Evolutionary conservation across 2,113 vertebrate genomes (phyloP).

Genomic region (Illadopsis cleaveri): DNA sequence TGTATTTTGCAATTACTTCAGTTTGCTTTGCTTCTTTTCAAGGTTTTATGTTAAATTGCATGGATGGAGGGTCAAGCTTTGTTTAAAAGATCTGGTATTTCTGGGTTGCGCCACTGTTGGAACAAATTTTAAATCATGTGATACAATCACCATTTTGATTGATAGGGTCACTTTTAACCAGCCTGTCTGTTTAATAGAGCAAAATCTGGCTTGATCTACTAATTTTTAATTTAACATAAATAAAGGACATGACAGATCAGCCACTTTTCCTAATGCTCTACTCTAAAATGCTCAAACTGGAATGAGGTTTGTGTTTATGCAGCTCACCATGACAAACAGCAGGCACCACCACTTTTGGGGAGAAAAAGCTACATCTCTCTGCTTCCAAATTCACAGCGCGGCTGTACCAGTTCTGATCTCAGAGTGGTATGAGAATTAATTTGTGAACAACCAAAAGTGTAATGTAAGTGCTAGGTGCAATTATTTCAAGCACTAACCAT

Average conservation of each 20-base stretch:
- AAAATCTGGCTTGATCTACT: background rate
- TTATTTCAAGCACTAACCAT: slow-evolving; percentile 10
- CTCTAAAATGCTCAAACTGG: background rate
- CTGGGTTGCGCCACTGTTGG: background rate
- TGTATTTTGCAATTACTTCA: slow-evolving; percentile 53
- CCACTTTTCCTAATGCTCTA: background rate
- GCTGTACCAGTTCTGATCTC: background rate
- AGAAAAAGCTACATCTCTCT: background rate
- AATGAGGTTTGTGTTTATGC: background rate
- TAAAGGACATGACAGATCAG: background rate
- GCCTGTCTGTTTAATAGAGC: background rate
- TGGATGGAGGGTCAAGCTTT: slow-evolving; percentile 4
- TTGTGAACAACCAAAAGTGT: background rate
- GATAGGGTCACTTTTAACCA: background rate
- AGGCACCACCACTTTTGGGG: background rate
- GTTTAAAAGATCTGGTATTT: background rate
- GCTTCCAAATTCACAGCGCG: background rate
- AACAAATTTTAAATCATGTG: background rate
- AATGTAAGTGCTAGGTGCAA: background rate
- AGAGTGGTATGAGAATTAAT: background rate
- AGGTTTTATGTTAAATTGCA: slow-evolving; percentile 37
- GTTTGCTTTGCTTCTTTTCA: slow-evolving; percentile 39
- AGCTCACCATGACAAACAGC: background rate
- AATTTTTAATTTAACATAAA: background rate
- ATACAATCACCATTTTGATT: background rate